These are phyloP conservation scores for Pampus argenteus DNA, from an alignment of 2,797 vertebrate species.

Conservation along the genomic window DNA sequence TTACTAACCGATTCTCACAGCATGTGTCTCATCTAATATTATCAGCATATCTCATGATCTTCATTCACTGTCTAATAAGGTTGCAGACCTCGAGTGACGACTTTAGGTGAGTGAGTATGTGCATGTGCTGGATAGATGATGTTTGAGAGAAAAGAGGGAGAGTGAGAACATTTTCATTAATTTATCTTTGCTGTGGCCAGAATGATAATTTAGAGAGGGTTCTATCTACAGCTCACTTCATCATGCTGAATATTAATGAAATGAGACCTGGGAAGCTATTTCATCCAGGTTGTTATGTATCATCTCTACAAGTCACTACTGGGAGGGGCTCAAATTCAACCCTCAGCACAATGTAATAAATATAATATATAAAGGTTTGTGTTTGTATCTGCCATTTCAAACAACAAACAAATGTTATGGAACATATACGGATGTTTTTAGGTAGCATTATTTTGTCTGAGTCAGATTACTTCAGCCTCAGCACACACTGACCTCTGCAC, in stretches of 20 bases:
- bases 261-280: conserved; percentile 50
- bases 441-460: background rate
- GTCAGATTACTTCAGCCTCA: conserved; percentile 1
- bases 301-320: background rate
- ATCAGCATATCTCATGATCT: conserved; percentile 66
- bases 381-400: background rate
- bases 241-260: conserved; percentile 67
- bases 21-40: conserved; percentile 69
- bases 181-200: conserved; percentile 54
- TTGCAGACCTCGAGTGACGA: conserved; percentile 49
- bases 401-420: background rate
- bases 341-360: too few relatives aligned
- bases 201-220: conserved; percentile 63
- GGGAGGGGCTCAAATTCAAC: conserved; percentile 18
- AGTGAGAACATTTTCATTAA: conserved; percentile 50
- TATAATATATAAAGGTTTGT: too few relatives aligned
- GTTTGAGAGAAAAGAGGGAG: conserved; percentile 10
- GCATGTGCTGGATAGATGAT: conserved; percentile 9
- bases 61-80: conserved; percentile 66
- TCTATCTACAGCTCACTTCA: conserved; percentile 59
- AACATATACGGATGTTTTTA: background rate
- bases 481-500: background rate
- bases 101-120: conserved; percentile 44
- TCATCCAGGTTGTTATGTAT: conserved; percentile 32
- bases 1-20: conserved; percentile 68